Evolutionary conservation across 2,113 vertebrate genomes (phyloP).

Genomic region (Hippocampus mohnikei): DNA sequence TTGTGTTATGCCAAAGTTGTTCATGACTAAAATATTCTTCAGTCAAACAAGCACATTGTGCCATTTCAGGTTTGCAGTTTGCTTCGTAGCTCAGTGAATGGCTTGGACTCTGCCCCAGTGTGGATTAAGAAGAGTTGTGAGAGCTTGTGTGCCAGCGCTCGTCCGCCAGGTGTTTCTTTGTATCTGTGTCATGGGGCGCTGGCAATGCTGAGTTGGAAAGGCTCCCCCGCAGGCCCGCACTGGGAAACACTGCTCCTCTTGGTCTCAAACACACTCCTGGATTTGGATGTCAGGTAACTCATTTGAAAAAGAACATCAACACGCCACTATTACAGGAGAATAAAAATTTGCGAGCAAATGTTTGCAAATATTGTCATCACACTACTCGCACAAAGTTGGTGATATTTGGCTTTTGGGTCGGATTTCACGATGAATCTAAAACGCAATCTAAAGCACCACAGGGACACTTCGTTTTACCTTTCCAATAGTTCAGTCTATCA

Average conservation of each 20-base stretch:
- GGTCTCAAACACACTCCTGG: constrained; percentile 76
- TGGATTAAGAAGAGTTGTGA: constrained; percentile 78
- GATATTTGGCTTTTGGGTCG: no score
- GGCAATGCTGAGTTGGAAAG: constrained; percentile 89
- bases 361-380: background rate
- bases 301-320: background rate
- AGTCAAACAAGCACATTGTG: background rate
- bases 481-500: no score
- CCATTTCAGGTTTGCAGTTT: constrained; percentile 76
- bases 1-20: background rate
- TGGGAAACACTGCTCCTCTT: constrained; percentile 80
- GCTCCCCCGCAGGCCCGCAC: constrained; percentile 59
- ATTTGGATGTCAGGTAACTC: constrained; percentile 80
- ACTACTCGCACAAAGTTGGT: no score
- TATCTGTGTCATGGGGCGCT: constrained; percentile 89
- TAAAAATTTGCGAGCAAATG: background rate
- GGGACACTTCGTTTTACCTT: no score
- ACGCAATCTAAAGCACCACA: no score
- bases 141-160: constrained; percentile 54
- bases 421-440: no score
- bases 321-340: background rate
- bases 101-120: constrained; percentile 47
- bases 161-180: constrained; percentile 68
- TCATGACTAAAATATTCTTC: background rate
- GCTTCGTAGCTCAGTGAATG: constrained; percentile 61